Conservation (phyloP, 2,797 vertebrate species). For the Schizopygopsis malacanthus region DNA sequence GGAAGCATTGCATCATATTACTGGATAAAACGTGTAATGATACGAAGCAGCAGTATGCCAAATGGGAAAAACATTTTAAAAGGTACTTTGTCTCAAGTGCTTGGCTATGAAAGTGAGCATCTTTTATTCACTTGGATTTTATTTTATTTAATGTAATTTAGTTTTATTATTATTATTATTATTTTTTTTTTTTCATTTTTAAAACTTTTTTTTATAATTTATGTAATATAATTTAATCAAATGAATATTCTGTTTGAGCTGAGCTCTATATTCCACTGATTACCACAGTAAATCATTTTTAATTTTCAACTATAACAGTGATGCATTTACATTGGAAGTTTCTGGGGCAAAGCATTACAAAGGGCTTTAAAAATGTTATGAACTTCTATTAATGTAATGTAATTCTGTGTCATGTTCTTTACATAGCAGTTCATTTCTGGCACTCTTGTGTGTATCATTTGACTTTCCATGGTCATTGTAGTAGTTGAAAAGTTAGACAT, state of each 20-base stretch:
- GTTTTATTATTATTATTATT: background rate
- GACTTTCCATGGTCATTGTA: background rate
- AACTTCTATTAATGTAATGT: background rate
- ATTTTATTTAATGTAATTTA: background rate
- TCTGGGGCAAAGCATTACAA: no score
- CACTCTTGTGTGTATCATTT: background rate
- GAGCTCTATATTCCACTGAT: background rate
- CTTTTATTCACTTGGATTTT: background rate
- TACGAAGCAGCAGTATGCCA: background rate
- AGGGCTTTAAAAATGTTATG: background rate
- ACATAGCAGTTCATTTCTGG: background rate
- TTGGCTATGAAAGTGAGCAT: background rate
- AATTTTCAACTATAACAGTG: background rate
- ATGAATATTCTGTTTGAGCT: background rate
- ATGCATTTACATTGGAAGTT: background rate
- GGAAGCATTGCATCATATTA: conserved; percentile 11
- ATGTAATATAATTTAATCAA: background rate
- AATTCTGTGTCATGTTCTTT: no score
- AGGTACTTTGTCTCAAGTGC: background rate
- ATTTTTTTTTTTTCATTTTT: background rate
- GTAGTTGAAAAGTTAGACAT: background rate
- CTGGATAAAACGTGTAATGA: background rate
- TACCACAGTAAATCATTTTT: background rate
- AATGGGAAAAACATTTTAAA: background rate
- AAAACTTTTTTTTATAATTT: background rate